phyloP scores from a whole-genome alignment of 1,140 invertebrate genomes.

The Meloidogyne floridensis region DNA sequence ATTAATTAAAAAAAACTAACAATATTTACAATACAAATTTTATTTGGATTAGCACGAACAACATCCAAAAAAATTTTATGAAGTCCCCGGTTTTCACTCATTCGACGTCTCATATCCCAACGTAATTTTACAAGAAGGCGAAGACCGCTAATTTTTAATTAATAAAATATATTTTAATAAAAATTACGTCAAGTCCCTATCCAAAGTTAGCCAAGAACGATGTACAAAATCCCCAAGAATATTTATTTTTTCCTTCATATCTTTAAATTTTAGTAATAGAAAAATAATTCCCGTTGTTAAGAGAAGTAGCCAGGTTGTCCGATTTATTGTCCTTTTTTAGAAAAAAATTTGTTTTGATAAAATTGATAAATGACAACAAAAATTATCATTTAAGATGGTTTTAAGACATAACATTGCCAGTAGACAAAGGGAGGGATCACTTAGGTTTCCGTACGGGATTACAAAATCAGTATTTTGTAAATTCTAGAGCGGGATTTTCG shows the following conservation, averaged over 20 bases:
- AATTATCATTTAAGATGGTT: too few relatives aligned
- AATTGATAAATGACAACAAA: too few relatives aligned
- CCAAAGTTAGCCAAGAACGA: conserved; percentile 61
- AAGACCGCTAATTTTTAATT: conserved; percentile 51
- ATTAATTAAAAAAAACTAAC: conserved; percentile 22
- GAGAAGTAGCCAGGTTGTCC: not conserved
- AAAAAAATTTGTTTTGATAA: too few relatives aligned
- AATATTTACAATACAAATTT: conserved; percentile 57
- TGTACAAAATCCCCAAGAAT: conserved; percentile 59
- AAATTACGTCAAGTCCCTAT: conserved; percentile 57
- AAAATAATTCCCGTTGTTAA: not conserved
- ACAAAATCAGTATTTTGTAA: too few relatives aligned
- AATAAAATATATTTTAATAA: conserved; percentile 20
- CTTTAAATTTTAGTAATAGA: not conserved
- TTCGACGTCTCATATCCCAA: conserved; percentile 51
- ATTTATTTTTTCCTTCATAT: not conserved
- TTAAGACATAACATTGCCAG: too few relatives aligned
- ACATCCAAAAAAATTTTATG: conserved; percentile 62
- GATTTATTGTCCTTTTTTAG: not conserved
- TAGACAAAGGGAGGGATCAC: too few relatives aligned
- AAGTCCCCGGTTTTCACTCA: conserved; percentile 55
- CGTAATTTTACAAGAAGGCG: conserved; percentile 55
- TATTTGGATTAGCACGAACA: conserved; percentile 43
- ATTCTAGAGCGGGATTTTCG: too few relatives aligned
- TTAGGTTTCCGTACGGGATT: too few relatives aligned